Evolutionary conservation across 2,888 invertebrate genomes (phyloP).

Genomic region (Stenchaetothrips biformis): DNA sequence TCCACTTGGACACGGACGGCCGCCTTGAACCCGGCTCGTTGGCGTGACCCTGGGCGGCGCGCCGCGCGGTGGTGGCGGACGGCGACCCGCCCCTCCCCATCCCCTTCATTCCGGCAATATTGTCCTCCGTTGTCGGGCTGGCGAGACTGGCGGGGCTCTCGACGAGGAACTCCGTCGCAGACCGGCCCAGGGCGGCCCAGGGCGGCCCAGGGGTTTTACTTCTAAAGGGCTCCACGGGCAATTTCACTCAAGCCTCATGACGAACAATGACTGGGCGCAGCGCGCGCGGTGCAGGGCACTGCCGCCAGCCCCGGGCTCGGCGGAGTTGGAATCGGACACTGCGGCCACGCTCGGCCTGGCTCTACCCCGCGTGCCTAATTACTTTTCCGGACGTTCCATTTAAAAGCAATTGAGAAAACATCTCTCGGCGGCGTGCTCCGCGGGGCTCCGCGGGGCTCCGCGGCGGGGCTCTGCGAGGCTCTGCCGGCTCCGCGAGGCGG

Average conservation of each 20-base stretch:
- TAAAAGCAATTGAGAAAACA: slow-evolving; percentile 36
- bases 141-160: neutral
- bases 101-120: neutral
- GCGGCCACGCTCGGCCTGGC: neutral
- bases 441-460: too few species aligned
- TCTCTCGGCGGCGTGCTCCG: neutral
- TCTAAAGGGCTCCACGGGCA: neutral
- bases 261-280: neutral
- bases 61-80: too few species aligned
- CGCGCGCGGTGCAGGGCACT: neutral
- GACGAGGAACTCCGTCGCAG: too few species aligned
- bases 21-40: too few species aligned
- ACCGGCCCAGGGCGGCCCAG: too few species aligned
- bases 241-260: neutral
- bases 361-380: slow-evolving; percentile 30
- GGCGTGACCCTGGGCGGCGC: too few species aligned
- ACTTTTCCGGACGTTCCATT: slow-evolving; percentile 34
- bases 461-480: too few species aligned
- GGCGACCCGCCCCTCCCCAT: too few species aligned
- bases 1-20: too few species aligned
- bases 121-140: neutral
- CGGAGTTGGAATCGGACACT: neutral
- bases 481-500: too few species aligned
- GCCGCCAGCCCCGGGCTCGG: neutral
- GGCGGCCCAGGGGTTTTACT: neutral